Conservation (phyloP, 2,888 invertebrate species). For the Drosophila testacea region DNA sequence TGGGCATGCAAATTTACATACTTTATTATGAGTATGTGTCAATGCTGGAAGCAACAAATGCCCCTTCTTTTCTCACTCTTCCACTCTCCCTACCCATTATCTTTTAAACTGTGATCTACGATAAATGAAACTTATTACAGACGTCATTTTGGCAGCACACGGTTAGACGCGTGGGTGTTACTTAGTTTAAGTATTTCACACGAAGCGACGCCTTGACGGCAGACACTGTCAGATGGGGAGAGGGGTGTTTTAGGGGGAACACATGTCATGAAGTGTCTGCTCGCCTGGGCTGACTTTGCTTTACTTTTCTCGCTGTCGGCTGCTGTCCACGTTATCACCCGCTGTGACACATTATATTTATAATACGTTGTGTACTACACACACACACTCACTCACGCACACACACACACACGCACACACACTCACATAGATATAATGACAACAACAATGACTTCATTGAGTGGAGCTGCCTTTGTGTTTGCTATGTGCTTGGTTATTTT, state of each 20-base stretch:
- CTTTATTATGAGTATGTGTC: conserved; percentile 2
- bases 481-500: conserved; percentile 56
- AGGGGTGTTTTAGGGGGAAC: conserved; percentile 16
- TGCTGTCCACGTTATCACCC: conserved; percentile 71
- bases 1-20: conserved; percentile 38
- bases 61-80: not conserved
- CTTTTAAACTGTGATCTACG: conserved; percentile 38
- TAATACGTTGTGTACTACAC: conserved; percentile 59
- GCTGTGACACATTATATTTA: conserved; percentile 79
- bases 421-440: conserved; percentile 48
- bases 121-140: conserved; percentile 51
- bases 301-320: conserved; percentile 40
- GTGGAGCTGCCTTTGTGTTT: conserved; percentile 41
- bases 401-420: conserved; percentile 13
- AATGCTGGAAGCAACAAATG: conserved; percentile 62
- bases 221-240: not conserved
- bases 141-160: conserved; percentile 56
- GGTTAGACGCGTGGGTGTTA: conserved; percentile 58
- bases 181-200: conserved; percentile 54
- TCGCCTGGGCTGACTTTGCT: conserved; percentile 55
- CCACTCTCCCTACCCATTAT: conserved; percentile 11
- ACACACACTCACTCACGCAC: conserved; percentile 15
- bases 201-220: conserved; percentile 18
- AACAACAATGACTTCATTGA: conserved; percentile 57
- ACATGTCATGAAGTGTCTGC: conserved; percentile 63